These are phyloP conservation scores for Styela clava DNA, from an alignment of 23 tunicate genomes.

Conservation along the genomic window DNA sequence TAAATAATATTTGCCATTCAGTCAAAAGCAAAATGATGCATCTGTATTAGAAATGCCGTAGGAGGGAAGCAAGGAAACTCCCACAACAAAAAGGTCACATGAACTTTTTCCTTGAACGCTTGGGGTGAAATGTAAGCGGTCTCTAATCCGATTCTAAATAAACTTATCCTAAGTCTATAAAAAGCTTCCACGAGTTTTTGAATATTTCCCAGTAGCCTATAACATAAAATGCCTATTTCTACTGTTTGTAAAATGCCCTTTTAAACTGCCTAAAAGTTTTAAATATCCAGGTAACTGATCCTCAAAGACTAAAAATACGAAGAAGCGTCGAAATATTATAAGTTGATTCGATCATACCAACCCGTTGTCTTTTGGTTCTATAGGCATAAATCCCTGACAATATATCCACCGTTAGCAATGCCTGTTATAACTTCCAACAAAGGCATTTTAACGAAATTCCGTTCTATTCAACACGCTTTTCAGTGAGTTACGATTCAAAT, in stretches of 20 bases:
- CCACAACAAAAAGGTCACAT: not conserved
- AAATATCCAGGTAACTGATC: no score
- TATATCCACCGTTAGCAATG: no score
- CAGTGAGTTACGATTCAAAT: no score
- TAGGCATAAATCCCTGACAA: no score
- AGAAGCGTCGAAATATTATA: not conserved
- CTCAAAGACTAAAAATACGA: not conserved
- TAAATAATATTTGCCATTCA: not conserved
- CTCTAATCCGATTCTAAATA: not conserved
- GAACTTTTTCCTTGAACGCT: not conserved
- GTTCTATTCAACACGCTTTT: no score
- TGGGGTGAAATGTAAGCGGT: not conserved
- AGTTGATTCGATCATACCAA: not conserved
- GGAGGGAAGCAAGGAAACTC: not conserved
- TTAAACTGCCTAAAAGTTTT: not conserved
- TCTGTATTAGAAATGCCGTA: not conserved
- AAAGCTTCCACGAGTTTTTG: not conserved
- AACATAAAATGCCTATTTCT: not conserved
- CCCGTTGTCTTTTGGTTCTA: no score
- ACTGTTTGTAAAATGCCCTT: not conserved
- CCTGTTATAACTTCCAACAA: no score
- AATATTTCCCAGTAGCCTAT: not conserved
- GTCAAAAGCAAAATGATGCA: not conserved
- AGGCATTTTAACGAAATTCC: no score
- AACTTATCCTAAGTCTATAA: no score